Base-by-base conservation (phyloP, 2,797 vertebrate species). In the Pantherophis alleghaniensis region DNA sequence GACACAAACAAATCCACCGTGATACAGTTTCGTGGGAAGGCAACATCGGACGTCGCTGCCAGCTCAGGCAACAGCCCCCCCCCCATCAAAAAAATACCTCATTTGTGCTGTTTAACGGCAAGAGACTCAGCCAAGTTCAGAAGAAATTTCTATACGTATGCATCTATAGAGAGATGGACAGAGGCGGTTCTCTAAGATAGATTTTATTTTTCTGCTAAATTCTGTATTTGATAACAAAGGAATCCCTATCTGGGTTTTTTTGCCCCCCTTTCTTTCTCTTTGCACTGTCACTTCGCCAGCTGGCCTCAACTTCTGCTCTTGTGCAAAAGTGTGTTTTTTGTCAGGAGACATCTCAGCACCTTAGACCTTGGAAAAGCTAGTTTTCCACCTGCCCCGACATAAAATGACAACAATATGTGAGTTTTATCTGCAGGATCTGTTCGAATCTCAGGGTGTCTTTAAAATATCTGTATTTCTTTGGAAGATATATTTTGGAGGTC, bases 51-150 rank as follows among this genome's bases (percentile, higher is more conserved):
- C 16, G 6, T n/a, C 0, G 51, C 89, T 59, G 57, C 66, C 89
- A 10, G 5, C 14, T 32, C 6, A 42, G 89, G 22, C n/a, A 20
- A 47, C 7, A 53, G 1, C 51, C 9, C 51, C 9, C 51, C 32
- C 69, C n/a, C 66, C 42, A 42, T 42, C 66, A 3, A 24, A 88
- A 93, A 94, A 93, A 94, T 94, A 94, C 93, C 93, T 94, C 93
- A 94, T 92, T 63, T 92, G 63, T 92, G 86, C 93, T 18, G 47
- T 60, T 83, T 61, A 42, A 47, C 22, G 57, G 57, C 66, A 66
- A 32, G 89, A 94, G 91, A 92, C 90, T 92, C 59, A 37, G 57
- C 47, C 55, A 66, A 91, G 91, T 13, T 42, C 14, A 60, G 74
- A 87, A 93, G 59, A 63, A 47, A 86, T 47, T 63, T 42, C 60